These are phyloP conservation scores for Drosophila mulleri DNA, from an alignment of 2,888 invertebrate species.

Conservation along the genomic window DNA sequence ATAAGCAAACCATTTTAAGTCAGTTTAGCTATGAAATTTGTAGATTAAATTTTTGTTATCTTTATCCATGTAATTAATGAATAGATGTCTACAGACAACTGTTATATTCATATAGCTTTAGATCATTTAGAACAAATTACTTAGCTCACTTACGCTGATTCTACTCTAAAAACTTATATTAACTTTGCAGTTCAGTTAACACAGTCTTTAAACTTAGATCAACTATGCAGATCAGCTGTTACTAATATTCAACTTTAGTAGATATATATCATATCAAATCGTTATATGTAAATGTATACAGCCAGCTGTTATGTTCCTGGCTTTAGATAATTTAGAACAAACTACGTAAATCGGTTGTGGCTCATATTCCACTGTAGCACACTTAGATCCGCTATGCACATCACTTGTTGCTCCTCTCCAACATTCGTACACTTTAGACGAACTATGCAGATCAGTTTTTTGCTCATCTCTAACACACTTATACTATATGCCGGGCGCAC, in stretches of 20 bases:
- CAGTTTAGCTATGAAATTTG: too few relatives aligned
- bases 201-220: not conserved
- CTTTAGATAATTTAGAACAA: not conserved
- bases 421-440: not conserved
- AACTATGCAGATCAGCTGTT: not conserved
- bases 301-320: too few relatives aligned
- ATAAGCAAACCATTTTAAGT: not conserved
- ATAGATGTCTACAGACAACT: not conserved
- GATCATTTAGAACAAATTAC: not conserved
- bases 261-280: too few relatives aligned
- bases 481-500: slow-evolving; percentile 3
- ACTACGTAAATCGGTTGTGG: not conserved
- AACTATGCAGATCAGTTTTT: not conserved
- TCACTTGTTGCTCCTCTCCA: not conserved
- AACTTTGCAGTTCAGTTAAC: not conserved
- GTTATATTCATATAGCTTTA: not conserved
- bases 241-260: too few relatives aligned
- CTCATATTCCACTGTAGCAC: not conserved
- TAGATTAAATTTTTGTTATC: not conserved
- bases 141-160: not conserved
- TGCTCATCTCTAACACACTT: slow-evolving; percentile 4
- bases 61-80: too few relatives aligned
- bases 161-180: too few relatives aligned
- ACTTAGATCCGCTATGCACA: not conserved
- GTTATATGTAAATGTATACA: too few relatives aligned